Percentiles rank a stretch among this genome's conserved stretches.
phyloP scores from a whole-genome alignment of 1,140 invertebrate species.

The Heliconius hewitsoni region DNA sequence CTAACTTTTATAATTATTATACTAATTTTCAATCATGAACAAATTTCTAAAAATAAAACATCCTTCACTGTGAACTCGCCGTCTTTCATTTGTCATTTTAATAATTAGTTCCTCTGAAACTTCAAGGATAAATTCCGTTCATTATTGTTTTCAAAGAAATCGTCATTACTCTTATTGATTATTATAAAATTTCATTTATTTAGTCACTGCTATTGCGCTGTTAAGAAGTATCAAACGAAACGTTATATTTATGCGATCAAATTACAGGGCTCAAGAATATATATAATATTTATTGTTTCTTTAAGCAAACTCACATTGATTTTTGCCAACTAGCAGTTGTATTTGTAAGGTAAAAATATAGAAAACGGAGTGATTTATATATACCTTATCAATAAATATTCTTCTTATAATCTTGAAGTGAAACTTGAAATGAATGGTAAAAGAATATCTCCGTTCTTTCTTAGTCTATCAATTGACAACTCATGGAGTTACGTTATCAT shows the following conservation, averaged over 20 bases:
- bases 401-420: too few species aligned
- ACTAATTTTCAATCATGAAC: not conserved
- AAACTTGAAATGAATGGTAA: too few species aligned
- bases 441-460: not conserved
- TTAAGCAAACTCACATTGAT: too few species aligned
- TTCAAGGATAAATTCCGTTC: slow-evolving; percentile 7
- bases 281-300: too few species aligned
- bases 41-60: not conserved
- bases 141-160: slow-evolving; percentile 5
- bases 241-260: too few species aligned
- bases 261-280: too few species aligned
- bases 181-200: not conserved
- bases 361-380: too few species aligned
- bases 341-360: too few species aligned
- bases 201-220: not conserved
- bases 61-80: not conserved
- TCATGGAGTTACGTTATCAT: not conserved
- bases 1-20: not conserved
- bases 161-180: not conserved
- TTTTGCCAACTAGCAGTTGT: too few species aligned
- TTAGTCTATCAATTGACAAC: not conserved
- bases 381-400: too few species aligned
- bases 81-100: slow-evolving; percentile 7
- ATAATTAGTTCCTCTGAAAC: slow-evolving; percentile 4
- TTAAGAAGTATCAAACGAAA: too few species aligned